phyloP scores from a whole-genome alignment of 2,113 vertebrate species.

The Accipiter virgatus region DNA sequence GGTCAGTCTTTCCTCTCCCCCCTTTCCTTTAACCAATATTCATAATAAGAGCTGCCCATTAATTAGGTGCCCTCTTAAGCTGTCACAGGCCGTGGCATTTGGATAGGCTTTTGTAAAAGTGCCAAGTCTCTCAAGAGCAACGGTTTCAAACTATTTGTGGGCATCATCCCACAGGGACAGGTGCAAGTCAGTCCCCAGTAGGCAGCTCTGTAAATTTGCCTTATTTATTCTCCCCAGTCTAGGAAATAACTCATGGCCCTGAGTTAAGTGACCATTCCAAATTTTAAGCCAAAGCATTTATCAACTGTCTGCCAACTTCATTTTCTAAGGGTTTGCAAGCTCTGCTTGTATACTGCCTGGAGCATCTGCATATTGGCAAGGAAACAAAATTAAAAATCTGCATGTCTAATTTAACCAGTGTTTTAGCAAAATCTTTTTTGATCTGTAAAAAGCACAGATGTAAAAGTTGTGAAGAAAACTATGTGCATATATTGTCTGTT shows the following conservation, averaged over 20 bases:
- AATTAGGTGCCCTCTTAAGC: constrained; percentile 55
- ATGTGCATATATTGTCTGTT: not conserved
- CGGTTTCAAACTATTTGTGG: constrained; percentile 52
- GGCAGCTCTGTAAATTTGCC: constrained; percentile 45
- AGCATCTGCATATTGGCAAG: not conserved
- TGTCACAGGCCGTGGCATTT: constrained; percentile 31
- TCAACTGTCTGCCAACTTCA: not conserved
- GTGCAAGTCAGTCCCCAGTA: constrained; percentile 24
- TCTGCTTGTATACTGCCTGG: not conserved
- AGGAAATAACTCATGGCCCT: constrained; percentile 27
- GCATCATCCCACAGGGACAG: constrained; percentile 60
- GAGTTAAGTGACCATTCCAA: not conserved
- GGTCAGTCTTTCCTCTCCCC: not conserved
- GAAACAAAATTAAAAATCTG: not conserved
- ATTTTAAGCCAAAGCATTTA: constrained; percentile 8
- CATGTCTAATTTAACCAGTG: not conserved
- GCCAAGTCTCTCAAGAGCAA: constrained; percentile 49
- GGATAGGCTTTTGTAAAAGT: not conserved
- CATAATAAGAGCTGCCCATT: constrained; percentile 4
- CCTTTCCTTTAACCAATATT: constrained; percentile 30
- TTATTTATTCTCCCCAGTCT: constrained; percentile 38
- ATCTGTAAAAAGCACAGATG: not conserved
- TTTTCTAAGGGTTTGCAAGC: not conserved
- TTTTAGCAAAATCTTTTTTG: not conserved
- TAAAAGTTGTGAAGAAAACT: not conserved